phyloP scores from a whole-genome alignment of 2,113 vertebrate genomes.

The Tychaedon coryphoeus region DNA sequence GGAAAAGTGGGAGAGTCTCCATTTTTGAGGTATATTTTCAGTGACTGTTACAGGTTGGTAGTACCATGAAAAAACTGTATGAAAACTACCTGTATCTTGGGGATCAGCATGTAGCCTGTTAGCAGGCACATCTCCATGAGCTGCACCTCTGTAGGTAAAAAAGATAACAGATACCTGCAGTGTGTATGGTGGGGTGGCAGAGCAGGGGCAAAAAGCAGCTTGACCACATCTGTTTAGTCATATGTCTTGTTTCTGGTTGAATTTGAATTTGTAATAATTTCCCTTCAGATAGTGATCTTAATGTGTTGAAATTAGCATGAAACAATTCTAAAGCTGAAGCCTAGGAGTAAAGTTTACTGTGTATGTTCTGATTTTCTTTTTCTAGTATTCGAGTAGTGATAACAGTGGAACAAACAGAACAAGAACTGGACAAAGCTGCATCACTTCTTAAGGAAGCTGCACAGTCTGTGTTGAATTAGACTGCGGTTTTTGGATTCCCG shows the following conservation, averaged over 20 bases:
- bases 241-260: not conserved
- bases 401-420: conserved; percentile 87
- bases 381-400: conserved; percentile 90
- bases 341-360: not conserved
- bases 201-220: not conserved
- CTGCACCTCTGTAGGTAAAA: not conserved
- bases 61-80: not conserved
- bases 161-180: not conserved
- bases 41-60: not conserved
- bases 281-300: not conserved
- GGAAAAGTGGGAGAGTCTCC: not conserved
- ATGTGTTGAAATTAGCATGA: not conserved
- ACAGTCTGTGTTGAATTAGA: conserved; percentile 72
- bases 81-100: not conserved
- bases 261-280: not conserved
- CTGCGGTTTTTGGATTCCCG: not conserved
- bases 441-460: conserved; percentile 84
- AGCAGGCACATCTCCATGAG: not conserved
- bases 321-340: not conserved
- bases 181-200: not conserved
- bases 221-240: not conserved
- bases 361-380: conserved; percentile 9
- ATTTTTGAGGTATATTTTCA: not conserved
- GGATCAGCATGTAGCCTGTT: not conserved
- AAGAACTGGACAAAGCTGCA: conserved; percentile 85